A percentile compares a stretch with the other conserved stretches of the same genome.
Evolutionary conservation across 2,113 vertebrate genomes (phyloP).

Genomic region (Mus pahari): DNA sequence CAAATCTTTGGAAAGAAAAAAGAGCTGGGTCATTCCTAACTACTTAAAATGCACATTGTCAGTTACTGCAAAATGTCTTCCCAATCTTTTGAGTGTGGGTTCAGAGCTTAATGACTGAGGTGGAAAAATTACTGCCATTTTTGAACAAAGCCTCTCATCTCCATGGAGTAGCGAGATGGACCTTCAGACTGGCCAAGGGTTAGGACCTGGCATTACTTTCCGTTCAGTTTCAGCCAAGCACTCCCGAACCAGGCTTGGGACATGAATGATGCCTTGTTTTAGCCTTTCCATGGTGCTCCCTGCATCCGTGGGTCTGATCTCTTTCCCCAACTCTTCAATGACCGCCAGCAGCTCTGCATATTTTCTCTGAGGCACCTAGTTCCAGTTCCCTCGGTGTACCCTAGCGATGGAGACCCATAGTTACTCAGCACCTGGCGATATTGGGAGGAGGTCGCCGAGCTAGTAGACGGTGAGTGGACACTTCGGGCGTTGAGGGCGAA

Average conservation of each 20-base stretch:
- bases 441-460: conserved; percentile 93
- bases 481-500: conserved; percentile 73
- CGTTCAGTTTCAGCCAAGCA: conserved; percentile 98
- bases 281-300: conserved; percentile 99
- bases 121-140: conserved; percentile 67
- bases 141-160: conserved; percentile 75
- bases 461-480: conserved; percentile 93
- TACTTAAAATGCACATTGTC: conserved; percentile 57
- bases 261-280: conserved; percentile 98
- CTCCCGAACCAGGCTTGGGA: conserved; percentile 96
- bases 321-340: conserved; percentile 98
- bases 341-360: conserved; percentile 98
- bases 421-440: conserved; percentile 97
- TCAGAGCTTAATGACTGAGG: conserved; percentile 43
- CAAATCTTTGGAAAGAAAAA: conserved; percentile 25
- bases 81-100: neutral
- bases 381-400: conserved; percentile 94
- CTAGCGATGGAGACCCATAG: conserved; percentile 96
- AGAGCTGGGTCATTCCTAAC: conserved; percentile 55
- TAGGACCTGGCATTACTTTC: conserved; percentile 97
- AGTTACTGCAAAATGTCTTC: conserved; percentile 48
- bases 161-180: conserved; percentile 53
- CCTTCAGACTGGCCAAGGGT: conserved; percentile 67
- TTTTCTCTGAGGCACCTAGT: conserved; percentile 98
- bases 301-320: conserved; percentile 98